Base-by-base conservation (phyloP, 2,113 vertebrate species). In the Miniopterus natalensis region DNA sequence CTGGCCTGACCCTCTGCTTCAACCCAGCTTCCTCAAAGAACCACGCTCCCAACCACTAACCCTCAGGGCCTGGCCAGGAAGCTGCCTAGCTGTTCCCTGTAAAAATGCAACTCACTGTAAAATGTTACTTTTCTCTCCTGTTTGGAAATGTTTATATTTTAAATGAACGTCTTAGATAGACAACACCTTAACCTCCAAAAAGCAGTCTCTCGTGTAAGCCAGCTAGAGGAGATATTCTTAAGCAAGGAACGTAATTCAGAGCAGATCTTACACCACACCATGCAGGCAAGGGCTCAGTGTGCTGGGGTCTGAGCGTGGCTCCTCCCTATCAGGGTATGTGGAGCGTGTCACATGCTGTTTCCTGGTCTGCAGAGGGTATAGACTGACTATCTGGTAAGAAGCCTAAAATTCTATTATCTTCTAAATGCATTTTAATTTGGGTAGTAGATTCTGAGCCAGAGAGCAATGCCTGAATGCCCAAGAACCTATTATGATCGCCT, bases 131-230 rank as follows among this genome's bases (percentile, higher is more conserved):
- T 59, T 65, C 49, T 47, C 4, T 86, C 29, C 40, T 49, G 2
- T 83, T 14, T 5, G 87, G 55, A 91, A 71, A 83, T 78, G 49
- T 25, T 87, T 78, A 73, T 21, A 55, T 92, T 78, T 66, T 66
- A 31, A 73, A 73, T 36, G 25, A 55, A 20, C 42, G 29, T 45
- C 55, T 90, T 25, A 83, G 42, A 68, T 15, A 29, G 51, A 53
- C 20, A 81, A 51, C 57, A n/a, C 8, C 65, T 92, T 55, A 53
- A 71, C 11, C 21, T 68, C 49, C 45, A 20, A 29, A 89, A 78
- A 40, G 4, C 1, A 15, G 13, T 31, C 31, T 73, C 31, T 20
- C 17, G 5, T 66, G 42, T 73, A 86, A 81, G 61, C 27, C 63
- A 53, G 84, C 25, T 66, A 36, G n/a, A 66, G 23, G 9, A 70